Evolutionary conservation across 2,888 invertebrate species (phyloP).

Genomic region (Trachelus troglodyta): DNA sequence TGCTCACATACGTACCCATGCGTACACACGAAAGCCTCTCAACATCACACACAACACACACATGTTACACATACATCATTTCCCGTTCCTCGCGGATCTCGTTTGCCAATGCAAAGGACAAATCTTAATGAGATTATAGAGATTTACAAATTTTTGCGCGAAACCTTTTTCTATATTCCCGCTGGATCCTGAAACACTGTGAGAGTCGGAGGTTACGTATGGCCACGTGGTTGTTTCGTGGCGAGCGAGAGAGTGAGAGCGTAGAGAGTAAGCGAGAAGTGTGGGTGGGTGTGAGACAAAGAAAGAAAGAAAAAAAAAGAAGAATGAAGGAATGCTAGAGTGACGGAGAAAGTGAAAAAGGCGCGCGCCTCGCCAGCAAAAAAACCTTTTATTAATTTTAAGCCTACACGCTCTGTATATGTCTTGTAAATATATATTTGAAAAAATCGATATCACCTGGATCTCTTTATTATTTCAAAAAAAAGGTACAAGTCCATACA

Average conservation of each 20-base stretch:
- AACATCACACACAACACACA: no score
- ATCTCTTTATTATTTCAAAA: background rate
- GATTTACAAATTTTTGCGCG: no score
- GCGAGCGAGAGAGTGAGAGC: slow-evolving; percentile 9
- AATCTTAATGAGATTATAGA: no score
- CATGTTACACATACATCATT: no score
- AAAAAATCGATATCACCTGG: slow-evolving; percentile 34
- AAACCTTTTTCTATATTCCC: no score
- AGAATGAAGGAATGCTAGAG: slow-evolving; percentile 17
- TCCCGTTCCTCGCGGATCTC: no score
- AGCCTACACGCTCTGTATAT: slow-evolving; percentile 61
- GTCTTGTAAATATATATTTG: slow-evolving; percentile 64
- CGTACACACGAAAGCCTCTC: no score
- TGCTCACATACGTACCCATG: no score
- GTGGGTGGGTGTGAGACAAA: slow-evolving; percentile 23
- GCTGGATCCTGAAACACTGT: no score
- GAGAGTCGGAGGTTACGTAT: slow-evolving; percentile 1
- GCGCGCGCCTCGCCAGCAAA: slow-evolving; percentile 1
- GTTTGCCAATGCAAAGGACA: no score
- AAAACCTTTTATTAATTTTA: slow-evolving; percentile 23
- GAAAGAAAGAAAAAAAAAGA: slow-evolving; percentile 13
- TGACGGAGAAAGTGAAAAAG: slow-evolving; percentile 19
- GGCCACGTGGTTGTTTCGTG: no score
- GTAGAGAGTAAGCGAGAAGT: slow-evolving; percentile 9
- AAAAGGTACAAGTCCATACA: background rate